Conservation (phyloP, 2,113 vertebrate species). For the Pandion haliaetus region DNA sequence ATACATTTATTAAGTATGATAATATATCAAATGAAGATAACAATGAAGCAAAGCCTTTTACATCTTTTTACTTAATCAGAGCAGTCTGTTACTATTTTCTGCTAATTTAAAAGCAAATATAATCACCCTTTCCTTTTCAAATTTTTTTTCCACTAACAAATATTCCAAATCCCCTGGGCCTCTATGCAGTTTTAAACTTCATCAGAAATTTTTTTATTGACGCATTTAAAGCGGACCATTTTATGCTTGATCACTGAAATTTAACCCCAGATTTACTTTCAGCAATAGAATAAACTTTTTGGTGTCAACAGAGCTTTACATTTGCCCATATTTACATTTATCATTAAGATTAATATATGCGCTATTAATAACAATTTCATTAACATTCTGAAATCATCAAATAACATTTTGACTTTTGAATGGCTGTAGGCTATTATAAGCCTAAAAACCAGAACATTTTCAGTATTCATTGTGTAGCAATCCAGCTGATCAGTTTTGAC, state of each 20-base stretch:
- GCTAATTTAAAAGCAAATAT: slow-evolving; percentile 1
- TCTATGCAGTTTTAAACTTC: background rate
- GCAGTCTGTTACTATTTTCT: background rate
- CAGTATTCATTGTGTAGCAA: slow-evolving; percentile 56
- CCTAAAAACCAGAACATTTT: slow-evolving; percentile 62
- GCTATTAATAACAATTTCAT: slow-evolving; percentile 73
- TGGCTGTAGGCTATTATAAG: slow-evolving; percentile 60
- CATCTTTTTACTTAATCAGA: background rate
- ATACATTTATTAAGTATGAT: background rate
- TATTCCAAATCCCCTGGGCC: background rate
- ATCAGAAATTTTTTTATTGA: background rate
- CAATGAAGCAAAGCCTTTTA: background rate
- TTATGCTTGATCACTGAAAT: slow-evolving; percentile 33
- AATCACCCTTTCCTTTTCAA: background rate
- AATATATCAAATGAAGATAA: background rate
- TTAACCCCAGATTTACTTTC: slow-evolving; percentile 55
- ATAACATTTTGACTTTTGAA: slow-evolving; percentile 74
- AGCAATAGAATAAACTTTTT: slow-evolving; percentile 39
- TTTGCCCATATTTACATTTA: slow-evolving; percentile 61
- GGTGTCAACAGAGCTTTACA: slow-evolving; percentile 42
- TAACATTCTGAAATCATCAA: slow-evolving; percentile 70
- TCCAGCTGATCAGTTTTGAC: slow-evolving; percentile 62
- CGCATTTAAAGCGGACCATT: background rate
- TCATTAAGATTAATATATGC: slow-evolving; percentile 73
- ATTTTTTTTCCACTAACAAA: background rate